Evolutionary conservation across 1,140 invertebrate species (phyloP), one percentile per base, ranked within the genome.

Genomic region (Teleogryllus occipitalis): DNA sequence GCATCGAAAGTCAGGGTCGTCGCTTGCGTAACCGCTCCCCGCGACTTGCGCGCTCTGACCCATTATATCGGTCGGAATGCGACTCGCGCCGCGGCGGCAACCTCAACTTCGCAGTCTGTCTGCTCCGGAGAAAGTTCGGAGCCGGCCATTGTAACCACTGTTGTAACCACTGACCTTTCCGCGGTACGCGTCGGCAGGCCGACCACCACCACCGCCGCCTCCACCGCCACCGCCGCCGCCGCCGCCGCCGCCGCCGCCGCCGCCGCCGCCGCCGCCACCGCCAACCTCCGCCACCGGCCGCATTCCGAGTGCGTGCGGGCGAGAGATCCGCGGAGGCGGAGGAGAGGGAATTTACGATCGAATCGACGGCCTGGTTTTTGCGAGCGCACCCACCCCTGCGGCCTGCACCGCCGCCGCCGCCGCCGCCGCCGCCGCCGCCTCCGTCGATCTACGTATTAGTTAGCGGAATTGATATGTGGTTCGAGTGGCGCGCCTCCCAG

Each of bases 381-480:
- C 18, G 54, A 65, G 54, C 18, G 10, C 54, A 39, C 27, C 27
- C 27, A 39, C 27, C 27, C 27, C 27, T 39, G 27, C 27, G 27
- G 27, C 27, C 27, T 39, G 27, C 27, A 39, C 1, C 5, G 54
- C 54, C 54, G 10, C 54, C 54, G 18, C 18, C 54, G 10, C 54
- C 54, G 54, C 18, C 10, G 54, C 27, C 5, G 27, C 27, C n/a
- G 49, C 49, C 49, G 8, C 49, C 49, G 15, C 15, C 49, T 54
- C 49, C 54, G 54, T 65, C 10, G 54, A 65, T 10, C 54, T 65
- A 7, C 54, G 54, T 65, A 65, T 65, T 65, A 65, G 54, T 65
- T 65, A 65, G 54, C 54, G 54, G 54, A 65, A 65, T 65, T 65
- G 54, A 65, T 65, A 65, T 65, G 54, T 65, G 54, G 54, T 65